Percentiles rank a stretch among this genome's conserved stretches.
Conservation (phyloP, 2,888 invertebrate species). For the Gnatocerus cornutus region DNA sequence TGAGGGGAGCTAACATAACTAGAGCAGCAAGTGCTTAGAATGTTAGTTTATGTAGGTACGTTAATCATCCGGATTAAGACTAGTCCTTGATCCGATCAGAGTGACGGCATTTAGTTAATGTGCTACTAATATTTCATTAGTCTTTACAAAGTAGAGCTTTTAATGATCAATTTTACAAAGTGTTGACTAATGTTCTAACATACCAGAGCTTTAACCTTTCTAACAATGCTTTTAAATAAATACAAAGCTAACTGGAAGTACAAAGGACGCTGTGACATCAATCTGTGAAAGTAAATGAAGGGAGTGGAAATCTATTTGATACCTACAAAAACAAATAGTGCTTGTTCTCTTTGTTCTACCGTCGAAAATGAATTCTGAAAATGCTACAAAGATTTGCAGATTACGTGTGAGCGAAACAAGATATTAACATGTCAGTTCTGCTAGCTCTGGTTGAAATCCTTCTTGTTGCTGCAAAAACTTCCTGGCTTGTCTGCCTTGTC, state of each 20-base stretch:
- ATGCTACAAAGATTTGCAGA: too few species aligned
- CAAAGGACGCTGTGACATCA: slow-evolving; percentile 5
- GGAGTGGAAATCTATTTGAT: not conserved
- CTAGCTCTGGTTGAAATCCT: too few species aligned
- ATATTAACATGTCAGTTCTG: too few species aligned
- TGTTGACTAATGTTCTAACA: slow-evolving; percentile 13
- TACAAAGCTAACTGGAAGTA: slow-evolving; percentile 1
- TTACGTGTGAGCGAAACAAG: too few species aligned
- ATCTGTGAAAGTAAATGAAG: not conserved
- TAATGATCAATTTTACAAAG: slow-evolving; percentile 12
- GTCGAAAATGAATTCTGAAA: too few species aligned
- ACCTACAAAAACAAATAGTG: too few species aligned
- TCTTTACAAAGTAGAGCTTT: slow-evolving; percentile 5
- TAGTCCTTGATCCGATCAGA: slow-evolving; percentile 26
- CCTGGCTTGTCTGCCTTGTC: too few species aligned
- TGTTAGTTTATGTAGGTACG: slow-evolving; percentile 14
- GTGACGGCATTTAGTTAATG: slow-evolving; percentile 13
- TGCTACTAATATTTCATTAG: slow-evolving; percentile 24
- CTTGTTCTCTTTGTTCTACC: too few species aligned
- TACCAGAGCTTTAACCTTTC: slow-evolving; percentile 2
- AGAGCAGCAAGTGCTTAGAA: not conserved
- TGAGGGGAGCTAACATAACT: not conserved
- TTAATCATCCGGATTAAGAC: slow-evolving; percentile 32
- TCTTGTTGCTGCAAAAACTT: too few species aligned
- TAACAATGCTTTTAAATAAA: slow-evolving; percentile 9